Evolutionary conservation across 2,797 vertebrate species (phyloP).

Genomic region (Falco cherrug): DNA sequence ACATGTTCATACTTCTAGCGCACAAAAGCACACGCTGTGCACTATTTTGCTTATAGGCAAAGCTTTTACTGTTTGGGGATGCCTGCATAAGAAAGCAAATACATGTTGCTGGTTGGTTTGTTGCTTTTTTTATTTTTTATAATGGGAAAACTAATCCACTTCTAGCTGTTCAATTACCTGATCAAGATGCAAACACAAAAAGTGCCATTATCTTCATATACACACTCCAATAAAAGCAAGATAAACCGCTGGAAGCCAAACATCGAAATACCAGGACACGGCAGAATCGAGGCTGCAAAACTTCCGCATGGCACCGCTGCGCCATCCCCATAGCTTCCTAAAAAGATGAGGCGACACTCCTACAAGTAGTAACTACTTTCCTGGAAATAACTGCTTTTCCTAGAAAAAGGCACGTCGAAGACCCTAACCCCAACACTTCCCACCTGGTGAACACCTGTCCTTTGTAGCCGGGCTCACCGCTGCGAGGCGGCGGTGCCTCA

Average conservation of each 20-base stretch:
- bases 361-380: not conserved
- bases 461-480: accelerated
- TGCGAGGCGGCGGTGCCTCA: not conserved
- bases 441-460: not conserved
- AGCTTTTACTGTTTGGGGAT: not conserved
- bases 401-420: not conserved
- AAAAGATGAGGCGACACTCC: not conserved
- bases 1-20: accelerated
- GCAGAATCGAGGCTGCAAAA: not conserved
- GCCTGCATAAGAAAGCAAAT: not conserved
- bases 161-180: not conserved
- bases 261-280: not conserved
- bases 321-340: accelerated
- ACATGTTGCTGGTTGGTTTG: not conserved
- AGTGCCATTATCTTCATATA: not conserved
- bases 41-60: not conserved
- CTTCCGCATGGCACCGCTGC: accelerated
- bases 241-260: not conserved
- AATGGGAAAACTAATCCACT: not conserved
- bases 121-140: not conserved
- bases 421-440: accelerated
- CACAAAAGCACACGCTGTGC: accelerated
- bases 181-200: not conserved
- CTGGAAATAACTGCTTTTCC: not conserved
- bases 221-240: not conserved